phyloP scores from a whole-genome alignment of 2,113 vertebrate species.

The Oncorhynchus mykiss region DNA sequence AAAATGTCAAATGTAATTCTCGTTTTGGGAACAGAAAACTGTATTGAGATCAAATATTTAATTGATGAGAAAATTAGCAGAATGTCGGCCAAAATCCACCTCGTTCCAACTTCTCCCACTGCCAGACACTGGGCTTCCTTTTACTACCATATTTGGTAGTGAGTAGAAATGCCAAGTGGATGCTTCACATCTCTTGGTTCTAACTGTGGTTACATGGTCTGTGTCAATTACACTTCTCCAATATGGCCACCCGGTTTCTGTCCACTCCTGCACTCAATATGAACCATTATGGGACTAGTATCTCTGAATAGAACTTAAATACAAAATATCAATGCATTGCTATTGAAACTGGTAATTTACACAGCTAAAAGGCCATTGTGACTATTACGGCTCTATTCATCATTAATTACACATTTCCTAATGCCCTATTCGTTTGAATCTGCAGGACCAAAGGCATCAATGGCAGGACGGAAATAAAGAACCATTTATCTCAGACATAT shows the following conservation, averaged over 20 bases:
- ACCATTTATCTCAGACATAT: constrained; percentile 24
- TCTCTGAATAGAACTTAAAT: not conserved
- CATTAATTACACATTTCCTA: not conserved
- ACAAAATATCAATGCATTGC: constrained; percentile 5
- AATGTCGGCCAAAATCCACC: too few relatives aligned
- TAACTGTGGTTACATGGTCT: constrained; percentile 37
- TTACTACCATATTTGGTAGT: not conserved
- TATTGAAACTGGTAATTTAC: not conserved
- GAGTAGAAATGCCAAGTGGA: too few relatives aligned
- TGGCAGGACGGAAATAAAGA: constrained; percentile 16
- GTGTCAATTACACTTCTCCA: constrained; percentile 45
- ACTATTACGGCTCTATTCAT: not conserved
- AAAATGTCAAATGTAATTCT: too few relatives aligned
- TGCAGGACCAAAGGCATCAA: constrained; percentile 12
- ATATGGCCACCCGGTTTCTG: constrained; percentile 25
- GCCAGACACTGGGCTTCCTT: too few relatives aligned
- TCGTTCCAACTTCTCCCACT: too few relatives aligned
- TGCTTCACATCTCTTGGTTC: too few relatives aligned
- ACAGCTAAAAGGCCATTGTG: not conserved
- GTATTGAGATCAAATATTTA: too few relatives aligned
- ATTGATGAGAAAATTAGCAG: too few relatives aligned
- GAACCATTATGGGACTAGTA: too few relatives aligned
- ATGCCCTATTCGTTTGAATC: not conserved
- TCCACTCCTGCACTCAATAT: too few relatives aligned
- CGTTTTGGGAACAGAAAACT: too few relatives aligned